A percentile compares a stretch with the other conserved stretches of the same genome.
Conservation (phyloP, 2,888 invertebrate genomes). For the Erpobdella octoculata region DNA sequence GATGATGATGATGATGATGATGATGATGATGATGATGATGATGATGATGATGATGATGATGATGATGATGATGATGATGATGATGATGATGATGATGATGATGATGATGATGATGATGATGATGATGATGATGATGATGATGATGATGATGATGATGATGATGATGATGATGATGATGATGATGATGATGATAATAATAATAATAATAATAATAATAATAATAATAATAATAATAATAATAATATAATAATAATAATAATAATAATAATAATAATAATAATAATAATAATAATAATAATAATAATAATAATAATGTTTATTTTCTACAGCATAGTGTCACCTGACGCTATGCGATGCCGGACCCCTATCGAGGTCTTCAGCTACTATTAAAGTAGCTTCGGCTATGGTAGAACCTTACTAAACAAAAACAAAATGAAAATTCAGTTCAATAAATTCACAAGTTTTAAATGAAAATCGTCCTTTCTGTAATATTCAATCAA, state of each 20-base stretch:
- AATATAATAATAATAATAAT: neutral
- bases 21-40: neutral
- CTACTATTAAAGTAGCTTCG: no score
- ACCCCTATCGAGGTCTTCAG: no score
- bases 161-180: neutral
- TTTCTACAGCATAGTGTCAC: no score
- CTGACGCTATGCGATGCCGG: no score
- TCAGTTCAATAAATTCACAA: no score
- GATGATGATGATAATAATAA: neutral
- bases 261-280: neutral
- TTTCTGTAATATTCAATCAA: no score
- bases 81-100: neutral
- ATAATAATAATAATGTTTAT: neutral
- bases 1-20: neutral
- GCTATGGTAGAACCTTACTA: no score
- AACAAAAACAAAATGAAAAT: no score
- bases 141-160: neutral
- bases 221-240: neutral
- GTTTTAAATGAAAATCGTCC: no score
- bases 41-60: neutral
- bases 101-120: neutral
- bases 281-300: neutral
- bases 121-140: neutral
- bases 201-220: neutral
- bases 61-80: slow-evolving; percentile 11